Percentiles rank a stretch among this genome's conserved stretches.
These are phyloP conservation scores for Austrofundulus limnaeus DNA, from an alignment of 2,113 vertebrate genomes.

Conservation along the genomic window DNA sequence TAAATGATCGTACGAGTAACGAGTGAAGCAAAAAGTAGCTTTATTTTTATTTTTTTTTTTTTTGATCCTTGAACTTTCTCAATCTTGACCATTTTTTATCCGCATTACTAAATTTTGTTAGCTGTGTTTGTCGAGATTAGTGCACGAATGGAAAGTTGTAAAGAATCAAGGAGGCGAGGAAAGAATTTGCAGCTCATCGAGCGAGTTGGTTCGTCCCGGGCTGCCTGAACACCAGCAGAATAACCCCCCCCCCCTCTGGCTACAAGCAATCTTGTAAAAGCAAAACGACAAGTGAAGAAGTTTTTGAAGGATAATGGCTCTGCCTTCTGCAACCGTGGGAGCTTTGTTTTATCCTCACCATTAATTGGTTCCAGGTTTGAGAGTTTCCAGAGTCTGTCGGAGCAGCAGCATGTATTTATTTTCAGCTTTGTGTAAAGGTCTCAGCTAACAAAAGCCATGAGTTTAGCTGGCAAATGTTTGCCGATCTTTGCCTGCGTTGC, in stretches of 20 bases:
- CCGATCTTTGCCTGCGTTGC: constrained; percentile 24
- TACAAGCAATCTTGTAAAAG: constrained; percentile 53
- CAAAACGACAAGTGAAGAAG: constrained; percentile 42
- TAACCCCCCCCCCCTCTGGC: constrained; percentile 36
- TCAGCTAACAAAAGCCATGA: constrained; percentile 13
- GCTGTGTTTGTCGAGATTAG: constrained; percentile 37
- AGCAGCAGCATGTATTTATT: constrained; percentile 53
- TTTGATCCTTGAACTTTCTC: constrained; percentile 20
- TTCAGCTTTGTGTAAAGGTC: constrained; percentile 35
- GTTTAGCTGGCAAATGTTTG: constrained; percentile 35
- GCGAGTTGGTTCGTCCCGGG: constrained; percentile 43
- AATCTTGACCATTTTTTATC: constrained; percentile 22
- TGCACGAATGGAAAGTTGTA: constrained; percentile 22
- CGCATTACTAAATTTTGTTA: constrained; percentile 22
- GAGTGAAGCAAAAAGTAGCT: too few species aligned
- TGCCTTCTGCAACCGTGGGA: constrained; percentile 58
- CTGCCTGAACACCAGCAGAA: constrained; percentile 49
- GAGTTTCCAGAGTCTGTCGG: constrained; percentile 51
- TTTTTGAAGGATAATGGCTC: constrained; percentile 62
- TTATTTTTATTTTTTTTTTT: constrained; percentile 1
- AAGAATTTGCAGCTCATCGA: constrained; percentile 42
- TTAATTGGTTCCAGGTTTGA: constrained; percentile 71
- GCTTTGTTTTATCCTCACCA: constrained; percentile 57
- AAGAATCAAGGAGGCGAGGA: constrained; percentile 21
- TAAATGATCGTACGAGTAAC: too few species aligned